Evolutionary conservation across 2,888 invertebrate genomes (phyloP).

Genomic region (Oscheius sp.): DNA sequence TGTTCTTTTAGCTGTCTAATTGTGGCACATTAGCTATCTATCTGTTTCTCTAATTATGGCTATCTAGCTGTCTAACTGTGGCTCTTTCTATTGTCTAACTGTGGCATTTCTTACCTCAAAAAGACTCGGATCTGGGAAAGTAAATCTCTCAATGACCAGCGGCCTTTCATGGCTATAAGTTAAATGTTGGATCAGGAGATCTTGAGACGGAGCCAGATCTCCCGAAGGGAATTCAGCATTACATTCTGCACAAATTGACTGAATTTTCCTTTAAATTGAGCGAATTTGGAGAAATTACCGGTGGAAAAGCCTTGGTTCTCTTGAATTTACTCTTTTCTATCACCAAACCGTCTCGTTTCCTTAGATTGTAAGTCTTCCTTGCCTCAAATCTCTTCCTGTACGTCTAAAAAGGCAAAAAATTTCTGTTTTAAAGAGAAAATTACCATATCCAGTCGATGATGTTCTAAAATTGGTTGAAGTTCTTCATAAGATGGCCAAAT

Average conservation of each 20-base stretch:
- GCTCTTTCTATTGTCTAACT: no score
- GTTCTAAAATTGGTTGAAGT: constrained; percentile 36
- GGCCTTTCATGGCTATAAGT: constrained; percentile 39
- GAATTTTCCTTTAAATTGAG: constrained; percentile 2
- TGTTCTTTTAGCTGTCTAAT: no score
- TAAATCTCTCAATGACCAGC: constrained; percentile 48
- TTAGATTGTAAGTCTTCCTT: constrained; percentile 16
- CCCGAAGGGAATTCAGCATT: constrained; percentile 37
- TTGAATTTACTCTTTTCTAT: constrained; percentile 32
- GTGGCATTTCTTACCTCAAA: constrained; percentile 43
- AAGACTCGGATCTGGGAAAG: constrained; percentile 46
- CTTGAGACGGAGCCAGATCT: constrained; percentile 48
- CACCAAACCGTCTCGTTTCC: constrained; percentile 3
- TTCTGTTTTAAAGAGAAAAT: no score
- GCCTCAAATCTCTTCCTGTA: constrained; percentile 45
- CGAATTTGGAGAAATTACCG: constrained; percentile 47
- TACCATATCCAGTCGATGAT: background rate
- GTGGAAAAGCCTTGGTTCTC: constrained; percentile 53
- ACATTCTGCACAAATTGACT: constrained; percentile 52
- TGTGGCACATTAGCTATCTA: no score
- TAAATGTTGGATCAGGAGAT: constrained; percentile 47
- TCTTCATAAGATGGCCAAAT: constrained; percentile 42
- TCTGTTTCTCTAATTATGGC: no score
- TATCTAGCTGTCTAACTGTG: no score
- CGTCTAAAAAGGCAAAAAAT: constrained; percentile 31